These are phyloP conservation scores for Hestina assimilis DNA, from an alignment of 1,140 invertebrate genomes.

Conservation along the genomic window DNA sequence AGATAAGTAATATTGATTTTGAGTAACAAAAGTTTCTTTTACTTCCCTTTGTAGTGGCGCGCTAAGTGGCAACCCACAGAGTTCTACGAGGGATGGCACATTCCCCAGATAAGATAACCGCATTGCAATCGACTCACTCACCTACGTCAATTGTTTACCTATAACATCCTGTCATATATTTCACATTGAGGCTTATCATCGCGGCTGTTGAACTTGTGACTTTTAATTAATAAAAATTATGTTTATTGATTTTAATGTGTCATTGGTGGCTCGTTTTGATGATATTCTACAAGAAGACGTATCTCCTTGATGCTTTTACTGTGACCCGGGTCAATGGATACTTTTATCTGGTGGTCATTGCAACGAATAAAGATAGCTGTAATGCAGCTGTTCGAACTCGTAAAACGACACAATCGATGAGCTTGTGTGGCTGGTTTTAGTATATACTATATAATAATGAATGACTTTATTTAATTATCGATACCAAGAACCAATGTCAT, in stretches of 20 bases:
- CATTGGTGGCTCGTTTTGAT: constrained; percentile 5
- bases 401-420: constrained; percentile 66
- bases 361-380: constrained; percentile 72
- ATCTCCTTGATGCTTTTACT: constrained; percentile 31
- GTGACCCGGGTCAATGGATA: constrained; percentile 49
- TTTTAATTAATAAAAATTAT: neutral
- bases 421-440: constrained; percentile 67
- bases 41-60: constrained; percentile 44
- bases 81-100: constrained; percentile 54
- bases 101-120: constrained; percentile 68
- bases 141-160: constrained; percentile 20
- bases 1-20: constrained; percentile 60
- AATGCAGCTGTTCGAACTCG: constrained; percentile 66
- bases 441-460: constrained; percentile 65
- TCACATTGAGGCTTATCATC: neutral
- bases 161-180: constrained; percentile 18
- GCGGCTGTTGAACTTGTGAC: constrained; percentile 1
- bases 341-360: constrained; percentile 60
- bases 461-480: constrained; percentile 75
- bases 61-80: constrained; percentile 61
- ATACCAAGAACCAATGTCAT: constrained; percentile 65
- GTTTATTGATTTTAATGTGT: neutral
- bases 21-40: constrained; percentile 52
- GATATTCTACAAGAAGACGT: constrained; percentile 12
- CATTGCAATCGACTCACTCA: constrained; percentile 64